A percentile compares a stretch with the other conserved stretches of the same genome.
phyloP scores from a whole-genome alignment of 2,113 vertebrate genomes.

The Cygnus buccinator region DNA sequence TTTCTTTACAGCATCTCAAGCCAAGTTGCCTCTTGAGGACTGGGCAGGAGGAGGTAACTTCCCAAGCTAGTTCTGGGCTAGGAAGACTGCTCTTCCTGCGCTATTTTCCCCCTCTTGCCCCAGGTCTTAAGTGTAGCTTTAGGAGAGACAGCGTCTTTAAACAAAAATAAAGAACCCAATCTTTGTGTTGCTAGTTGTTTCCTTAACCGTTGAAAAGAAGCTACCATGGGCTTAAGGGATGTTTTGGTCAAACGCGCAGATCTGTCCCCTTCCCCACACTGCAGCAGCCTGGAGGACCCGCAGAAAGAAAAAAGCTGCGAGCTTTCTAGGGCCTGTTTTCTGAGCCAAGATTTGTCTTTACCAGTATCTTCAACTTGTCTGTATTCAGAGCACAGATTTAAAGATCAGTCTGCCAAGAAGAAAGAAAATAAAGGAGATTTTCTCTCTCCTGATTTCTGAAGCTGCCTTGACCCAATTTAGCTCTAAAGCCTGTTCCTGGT shows the following conservation, averaged over 20 bases:
- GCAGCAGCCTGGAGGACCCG: background rate
- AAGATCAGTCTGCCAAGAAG: constrained; percentile 8
- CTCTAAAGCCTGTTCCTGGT: background rate
- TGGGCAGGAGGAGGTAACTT: background rate
- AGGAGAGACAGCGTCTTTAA: background rate
- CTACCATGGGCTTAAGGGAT: background rate
- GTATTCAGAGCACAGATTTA: constrained; percentile 18
- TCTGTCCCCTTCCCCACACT: background rate
- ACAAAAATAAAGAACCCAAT: no score
- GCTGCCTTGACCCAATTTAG: constrained; percentile 42
- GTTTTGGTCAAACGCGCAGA: background rate
- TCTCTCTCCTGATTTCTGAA: background rate
- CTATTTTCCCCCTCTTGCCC: background rate
- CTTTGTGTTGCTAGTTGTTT: background rate
- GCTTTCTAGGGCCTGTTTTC: background rate
- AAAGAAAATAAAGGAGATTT: constrained; percentile 11
- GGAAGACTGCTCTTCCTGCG: background rate
- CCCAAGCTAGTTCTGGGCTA: background rate
- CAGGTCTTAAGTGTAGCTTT: background rate
- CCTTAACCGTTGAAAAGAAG: background rate
- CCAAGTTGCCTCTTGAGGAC: background rate
- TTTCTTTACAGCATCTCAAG: background rate
- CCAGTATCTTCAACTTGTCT: background rate
- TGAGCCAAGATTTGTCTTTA: background rate
- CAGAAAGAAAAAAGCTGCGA: background rate